A percentile compares a stretch with the other conserved stretches of the same genome.
Conservation (phyloP, 2,113 vertebrate species). For the Nothobranchius furzeri region DNA sequence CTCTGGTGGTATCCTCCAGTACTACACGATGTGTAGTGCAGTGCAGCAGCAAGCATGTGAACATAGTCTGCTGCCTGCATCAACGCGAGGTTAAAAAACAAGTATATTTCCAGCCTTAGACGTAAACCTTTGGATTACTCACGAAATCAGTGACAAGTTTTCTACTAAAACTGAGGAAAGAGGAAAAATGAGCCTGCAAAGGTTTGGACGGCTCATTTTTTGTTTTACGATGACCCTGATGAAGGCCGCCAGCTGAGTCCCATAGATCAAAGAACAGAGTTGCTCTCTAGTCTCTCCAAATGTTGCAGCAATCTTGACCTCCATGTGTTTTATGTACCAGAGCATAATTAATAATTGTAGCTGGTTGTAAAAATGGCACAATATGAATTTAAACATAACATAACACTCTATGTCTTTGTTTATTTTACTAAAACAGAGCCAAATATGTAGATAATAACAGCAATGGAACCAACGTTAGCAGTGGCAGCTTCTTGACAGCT, state of each 20-base stretch:
- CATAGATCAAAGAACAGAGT: background rate
- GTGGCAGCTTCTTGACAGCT: background rate
- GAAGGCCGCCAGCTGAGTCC: background rate
- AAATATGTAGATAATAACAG: background rate
- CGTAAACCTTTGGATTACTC: background rate
- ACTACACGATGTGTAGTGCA: no score
- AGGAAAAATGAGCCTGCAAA: background rate
- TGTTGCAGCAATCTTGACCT: background rate
- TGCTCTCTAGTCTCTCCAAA: background rate
- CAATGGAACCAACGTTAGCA: background rate
- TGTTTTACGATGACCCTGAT: background rate
- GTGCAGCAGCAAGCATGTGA: no score
- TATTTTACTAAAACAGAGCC: background rate
- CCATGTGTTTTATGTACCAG: background rate
- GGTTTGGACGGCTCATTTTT: background rate
- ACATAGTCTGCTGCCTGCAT: no score
- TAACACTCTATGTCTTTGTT: no score
- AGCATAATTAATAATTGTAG: background rate
- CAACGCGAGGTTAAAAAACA: no score
- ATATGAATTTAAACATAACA: background rate
- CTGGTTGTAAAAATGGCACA: background rate
- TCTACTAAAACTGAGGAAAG: background rate
- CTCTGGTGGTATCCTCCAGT: no score
- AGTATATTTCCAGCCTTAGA: background rate
- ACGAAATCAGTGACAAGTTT: background rate